These are phyloP conservation scores for Augochlora pura DNA, from an alignment of 1,140 invertebrate species.

Conservation along the genomic window DNA sequence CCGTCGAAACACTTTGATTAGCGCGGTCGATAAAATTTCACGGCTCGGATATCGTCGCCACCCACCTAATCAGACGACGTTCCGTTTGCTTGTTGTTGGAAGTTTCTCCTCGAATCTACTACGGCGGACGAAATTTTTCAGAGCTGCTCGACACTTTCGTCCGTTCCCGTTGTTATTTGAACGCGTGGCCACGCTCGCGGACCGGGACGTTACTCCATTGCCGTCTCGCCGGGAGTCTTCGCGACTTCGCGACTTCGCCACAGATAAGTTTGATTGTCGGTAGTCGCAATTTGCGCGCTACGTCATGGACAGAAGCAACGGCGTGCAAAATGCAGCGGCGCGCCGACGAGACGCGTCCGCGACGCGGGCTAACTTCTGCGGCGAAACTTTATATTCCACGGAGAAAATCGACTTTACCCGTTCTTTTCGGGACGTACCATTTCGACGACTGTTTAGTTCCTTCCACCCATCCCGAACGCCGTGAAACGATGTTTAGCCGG, in stretches of 20 bases:
- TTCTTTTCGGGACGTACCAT: conserved; percentile 5
- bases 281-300: conserved; percentile 48
- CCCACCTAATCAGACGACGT: not conserved
- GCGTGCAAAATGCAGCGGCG: conserved; percentile 30
- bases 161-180: not conserved
- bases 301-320: conserved; percentile 21
- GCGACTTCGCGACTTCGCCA: conserved; percentile 14
- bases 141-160: not conserved
- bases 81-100: conserved; percentile 6
- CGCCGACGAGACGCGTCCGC: not conserved
- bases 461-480: conserved; percentile 15
- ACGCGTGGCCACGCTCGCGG: not conserved
- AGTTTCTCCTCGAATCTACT: not conserved
- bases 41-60: too few relatives aligned
- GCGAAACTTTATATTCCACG: conserved; percentile 47
- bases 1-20: too few relatives aligned
- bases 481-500: conserved; percentile 51
- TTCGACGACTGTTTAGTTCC: conserved; percentile 11
- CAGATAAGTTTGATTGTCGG: conserved; percentile 51
- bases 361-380: conserved; percentile 22
- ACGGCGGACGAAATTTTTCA: not conserved
- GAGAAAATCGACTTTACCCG: conserved; percentile 44
- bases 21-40: not conserved
- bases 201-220: not conserved
- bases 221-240: conserved; percentile 22